Percentiles rank a stretch among this genome's conserved stretches.
phyloP scores from a whole-genome alignment of 2,888 invertebrate genomes.

The Andrena haemorrhoa region DNA sequence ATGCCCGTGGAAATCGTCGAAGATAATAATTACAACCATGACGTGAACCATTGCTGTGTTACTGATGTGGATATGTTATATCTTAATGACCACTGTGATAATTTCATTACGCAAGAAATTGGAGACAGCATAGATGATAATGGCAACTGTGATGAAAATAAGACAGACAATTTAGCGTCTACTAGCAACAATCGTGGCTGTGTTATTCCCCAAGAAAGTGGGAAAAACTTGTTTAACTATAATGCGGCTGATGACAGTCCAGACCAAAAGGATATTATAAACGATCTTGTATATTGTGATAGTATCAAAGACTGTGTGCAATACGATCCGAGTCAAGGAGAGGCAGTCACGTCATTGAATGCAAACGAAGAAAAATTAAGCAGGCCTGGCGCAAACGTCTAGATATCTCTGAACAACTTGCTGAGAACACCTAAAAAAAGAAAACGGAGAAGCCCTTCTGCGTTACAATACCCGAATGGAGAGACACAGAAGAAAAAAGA shows the following conservation, averaged over 20 bases:
- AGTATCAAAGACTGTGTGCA: background rate
- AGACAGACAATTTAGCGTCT: background rate
- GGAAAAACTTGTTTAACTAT: background rate
- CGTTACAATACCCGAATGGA: background rate
- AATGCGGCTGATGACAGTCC: background rate
- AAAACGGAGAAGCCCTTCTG: background rate
- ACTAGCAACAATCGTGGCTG: background rate
- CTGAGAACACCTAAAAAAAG: background rate
- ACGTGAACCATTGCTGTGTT: too few relatives aligned
- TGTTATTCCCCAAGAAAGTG: background rate
- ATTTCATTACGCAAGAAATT: background rate
- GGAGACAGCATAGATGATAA: background rate
- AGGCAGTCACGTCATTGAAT: background rate
- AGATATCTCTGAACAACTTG: background rate
- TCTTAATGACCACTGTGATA: background rate
- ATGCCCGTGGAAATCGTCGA: too few relatives aligned
- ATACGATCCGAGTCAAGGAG: slow-evolving; percentile 1
- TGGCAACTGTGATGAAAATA: background rate
- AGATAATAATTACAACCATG: too few relatives aligned
- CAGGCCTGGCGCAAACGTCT: background rate
- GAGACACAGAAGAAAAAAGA: background rate
- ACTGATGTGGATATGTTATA: background rate
- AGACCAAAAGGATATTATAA: background rate
- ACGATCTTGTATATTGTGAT: background rate
- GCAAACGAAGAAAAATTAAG: background rate